Conservation (phyloP, 2,888 invertebrate genomes). For the Volucella zonaria region DNA sequence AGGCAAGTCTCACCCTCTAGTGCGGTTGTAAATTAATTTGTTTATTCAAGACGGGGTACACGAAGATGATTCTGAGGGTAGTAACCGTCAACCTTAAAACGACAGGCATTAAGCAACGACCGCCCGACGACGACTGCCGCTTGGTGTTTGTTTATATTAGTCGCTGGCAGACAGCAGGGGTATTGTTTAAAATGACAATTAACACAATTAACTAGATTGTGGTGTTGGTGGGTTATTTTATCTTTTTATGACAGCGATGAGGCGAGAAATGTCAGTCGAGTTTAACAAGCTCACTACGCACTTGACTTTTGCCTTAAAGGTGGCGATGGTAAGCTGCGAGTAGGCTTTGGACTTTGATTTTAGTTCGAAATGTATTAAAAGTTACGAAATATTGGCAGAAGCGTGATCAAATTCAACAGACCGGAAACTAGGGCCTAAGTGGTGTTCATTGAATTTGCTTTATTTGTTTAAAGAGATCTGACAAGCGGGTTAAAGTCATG, state of each 20-base stretch:
- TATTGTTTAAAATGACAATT: constrained; percentile 31
- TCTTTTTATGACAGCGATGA: not conserved
- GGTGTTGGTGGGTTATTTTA: not conserved
- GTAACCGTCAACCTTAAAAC: too few relatives aligned
- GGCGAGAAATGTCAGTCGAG: constrained; percentile 4
- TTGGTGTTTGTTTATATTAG: constrained; percentile 14
- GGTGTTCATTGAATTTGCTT: too few relatives aligned
- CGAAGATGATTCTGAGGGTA: not conserved
- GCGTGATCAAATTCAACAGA: too few relatives aligned
- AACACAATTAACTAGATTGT: constrained; percentile 5
- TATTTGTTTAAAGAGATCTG: too few relatives aligned
- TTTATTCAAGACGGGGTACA: not conserved
- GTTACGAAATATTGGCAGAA: too few relatives aligned
- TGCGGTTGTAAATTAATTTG: constrained; percentile 12
- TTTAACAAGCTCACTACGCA: constrained; percentile 17
- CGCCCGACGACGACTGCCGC: not conserved
- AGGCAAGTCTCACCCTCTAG: not conserved
- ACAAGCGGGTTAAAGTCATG: too few relatives aligned
- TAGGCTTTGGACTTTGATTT: too few relatives aligned
- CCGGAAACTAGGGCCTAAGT: too few relatives aligned
- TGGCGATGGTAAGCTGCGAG: too few relatives aligned
- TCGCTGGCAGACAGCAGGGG: constrained; percentile 2
- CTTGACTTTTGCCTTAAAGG: not conserved
- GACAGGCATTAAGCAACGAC: too few relatives aligned
- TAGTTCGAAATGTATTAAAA: too few relatives aligned